phyloP scores from a whole-genome alignment of 2,113 vertebrate genomes.

The Aythya baeri region DNA sequence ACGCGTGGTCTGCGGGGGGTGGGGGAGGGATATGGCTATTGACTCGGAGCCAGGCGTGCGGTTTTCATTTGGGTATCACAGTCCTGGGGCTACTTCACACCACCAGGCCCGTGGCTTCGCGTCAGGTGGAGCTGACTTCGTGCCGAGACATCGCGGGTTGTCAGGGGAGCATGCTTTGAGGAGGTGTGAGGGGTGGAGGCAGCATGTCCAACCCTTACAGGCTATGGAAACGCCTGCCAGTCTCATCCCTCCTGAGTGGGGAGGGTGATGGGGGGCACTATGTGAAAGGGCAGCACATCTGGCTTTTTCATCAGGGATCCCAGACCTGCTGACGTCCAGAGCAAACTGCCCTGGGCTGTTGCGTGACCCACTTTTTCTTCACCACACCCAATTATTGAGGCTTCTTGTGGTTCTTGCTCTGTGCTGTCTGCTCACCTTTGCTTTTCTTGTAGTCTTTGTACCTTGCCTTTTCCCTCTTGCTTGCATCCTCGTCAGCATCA shows the following conservation, averaged over 20 bases:
- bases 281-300: neutral
- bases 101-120: fast-evolving
- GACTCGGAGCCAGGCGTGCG: fast-evolving
- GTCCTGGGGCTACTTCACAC: neutral
- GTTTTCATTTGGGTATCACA: neutral
- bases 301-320: conserved; percentile 30
- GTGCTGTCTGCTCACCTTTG: conserved; percentile 32
- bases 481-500: neutral
- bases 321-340: conserved; percentile 29
- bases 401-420: conserved; percentile 17
- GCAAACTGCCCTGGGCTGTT: conserved; percentile 73
- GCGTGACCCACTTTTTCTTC: conserved; percentile 78
- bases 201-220: fast-evolving
- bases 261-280: neutral
- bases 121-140: conserved; percentile 11
- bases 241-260: neutral
- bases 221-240: neutral
- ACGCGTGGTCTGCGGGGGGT: neutral
- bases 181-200: neutral
- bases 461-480: neutral
- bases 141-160: neutral
- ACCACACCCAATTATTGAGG: conserved; percentile 74
- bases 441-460: neutral
- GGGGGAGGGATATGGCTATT: neutral
- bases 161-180: neutral